Conservation (phyloP, 2,797 vertebrate species). For the Spea hammondii region DNA sequence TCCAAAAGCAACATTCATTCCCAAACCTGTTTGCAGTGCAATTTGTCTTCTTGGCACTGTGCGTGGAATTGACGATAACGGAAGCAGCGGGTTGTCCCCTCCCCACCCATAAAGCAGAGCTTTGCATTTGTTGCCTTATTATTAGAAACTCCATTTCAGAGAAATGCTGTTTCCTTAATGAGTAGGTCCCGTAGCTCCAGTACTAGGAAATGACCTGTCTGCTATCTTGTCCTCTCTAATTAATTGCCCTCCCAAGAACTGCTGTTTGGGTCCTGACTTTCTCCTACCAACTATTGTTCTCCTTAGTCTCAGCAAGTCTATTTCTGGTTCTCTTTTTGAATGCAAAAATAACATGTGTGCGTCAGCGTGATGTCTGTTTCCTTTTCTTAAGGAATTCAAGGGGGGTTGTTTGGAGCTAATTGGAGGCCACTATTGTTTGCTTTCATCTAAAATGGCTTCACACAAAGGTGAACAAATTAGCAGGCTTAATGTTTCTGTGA, state of each 20-base stretch:
- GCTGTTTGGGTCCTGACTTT: constrained; percentile 20
- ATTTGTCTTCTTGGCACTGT: constrained; percentile 13
- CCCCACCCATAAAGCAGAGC: constrained; percentile 9
- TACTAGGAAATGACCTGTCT: constrained; percentile 44
- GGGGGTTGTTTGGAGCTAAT: constrained; percentile 82
- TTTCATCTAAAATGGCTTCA: constrained; percentile 67
- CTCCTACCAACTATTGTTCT: constrained; percentile 58
- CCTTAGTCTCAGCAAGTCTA: constrained; percentile 66
- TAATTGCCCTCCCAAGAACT: constrained; percentile 26
- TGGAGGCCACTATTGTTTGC: constrained; percentile 75
- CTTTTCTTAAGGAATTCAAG: constrained; percentile 79
- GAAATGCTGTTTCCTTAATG: constrained; percentile 13
- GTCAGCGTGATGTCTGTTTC: constrained; percentile 81
- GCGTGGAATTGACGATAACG: constrained; percentile 29
- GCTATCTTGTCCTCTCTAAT: constrained; percentile 48
- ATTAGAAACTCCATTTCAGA: constrained; percentile 13
- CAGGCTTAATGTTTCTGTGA: not conserved
- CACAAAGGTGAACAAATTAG: constrained; percentile 67
- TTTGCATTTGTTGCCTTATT: constrained; percentile 18
- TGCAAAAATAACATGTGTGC: constrained; percentile 70
- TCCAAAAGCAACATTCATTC: constrained; percentile 4
- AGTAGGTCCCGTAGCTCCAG: constrained; percentile 20
- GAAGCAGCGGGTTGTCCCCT: constrained; percentile 4
- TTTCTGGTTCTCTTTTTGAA: constrained; percentile 70
- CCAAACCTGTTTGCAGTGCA: constrained; percentile 6